A percentile compares a stretch with the other conserved stretches of the same genome.
These are phyloP conservation scores for Lordiphosa clarofinis DNA, from an alignment of 1,140 invertebrate species.

Conservation along the genomic window DNA sequence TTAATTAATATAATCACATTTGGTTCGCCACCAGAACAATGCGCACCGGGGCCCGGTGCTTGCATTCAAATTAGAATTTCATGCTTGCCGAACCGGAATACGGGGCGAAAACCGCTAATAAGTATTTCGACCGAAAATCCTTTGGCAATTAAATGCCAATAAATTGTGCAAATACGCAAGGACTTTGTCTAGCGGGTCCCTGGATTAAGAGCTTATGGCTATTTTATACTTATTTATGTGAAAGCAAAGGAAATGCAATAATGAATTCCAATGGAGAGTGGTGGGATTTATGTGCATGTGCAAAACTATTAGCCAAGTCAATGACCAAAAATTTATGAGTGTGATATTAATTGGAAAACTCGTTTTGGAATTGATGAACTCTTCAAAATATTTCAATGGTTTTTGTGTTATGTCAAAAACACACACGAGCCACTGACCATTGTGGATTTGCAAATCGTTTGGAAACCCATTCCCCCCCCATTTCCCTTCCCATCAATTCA, in stretches of 20 bases:
- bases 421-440: constrained; percentile 16
- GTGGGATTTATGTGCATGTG: too few species aligned
- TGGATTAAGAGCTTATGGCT: constrained; percentile 32
- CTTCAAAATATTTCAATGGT: constrained; percentile 48
- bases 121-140: constrained; percentile 46
- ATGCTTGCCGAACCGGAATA: constrained; percentile 49
- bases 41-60: neutral
- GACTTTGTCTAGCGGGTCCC: constrained; percentile 2
- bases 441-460: constrained; percentile 11
- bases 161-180: constrained; percentile 38
- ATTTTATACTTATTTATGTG: neutral
- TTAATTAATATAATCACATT: constrained; percentile 71
- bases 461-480: neutral
- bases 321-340: constrained; percentile 25
- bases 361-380: constrained; percentile 42
- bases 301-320: constrained; percentile 37
- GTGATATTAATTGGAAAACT: constrained; percentile 52
- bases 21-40: constrained; percentile 14
- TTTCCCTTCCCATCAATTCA: neutral
- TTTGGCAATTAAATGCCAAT: constrained; percentile 51
- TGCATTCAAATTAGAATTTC: constrained; percentile 49
- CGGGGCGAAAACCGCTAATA: constrained; percentile 39
- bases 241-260: too few species aligned
- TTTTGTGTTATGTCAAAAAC: constrained; percentile 45
- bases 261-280: too few species aligned